Base-by-base conservation (phyloP, 2,797 vertebrate genomes). In the Trachops cirrhosus region DNA sequence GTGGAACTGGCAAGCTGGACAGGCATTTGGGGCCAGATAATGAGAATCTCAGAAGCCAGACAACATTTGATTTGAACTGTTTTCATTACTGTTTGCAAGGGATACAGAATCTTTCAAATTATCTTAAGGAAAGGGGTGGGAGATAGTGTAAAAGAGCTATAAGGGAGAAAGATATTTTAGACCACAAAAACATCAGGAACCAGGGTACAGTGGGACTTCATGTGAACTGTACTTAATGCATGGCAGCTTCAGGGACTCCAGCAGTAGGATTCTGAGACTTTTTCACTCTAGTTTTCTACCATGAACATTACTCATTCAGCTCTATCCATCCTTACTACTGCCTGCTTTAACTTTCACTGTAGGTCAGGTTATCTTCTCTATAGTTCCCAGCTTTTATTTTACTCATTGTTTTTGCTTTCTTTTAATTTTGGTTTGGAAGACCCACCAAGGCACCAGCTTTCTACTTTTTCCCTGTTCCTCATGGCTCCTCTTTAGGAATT, bases 71-170 rank as follows among this genome's bases (percentile, higher is more conserved):
- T 83, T 54, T 83, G n/a, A 96, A 87, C 44, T 70, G n/a, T 80
- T 89, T 94, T 96, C 22, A 39, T 88, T 95, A 85, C 50, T 82
- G 62, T 92, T 92, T 80, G 22, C 50, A 87, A 85, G 19, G 46
- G 22, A 62, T 82, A 73, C 62, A 92, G 41, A 54, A 18, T 29
- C 26, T 79, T 94, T 83, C 22, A 71, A 80, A 67, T 90, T 79
- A 52, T 70, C 54, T 89, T 34, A 83, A 87, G 37, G 77, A 85
- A 92, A 88, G 14, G 34, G 39, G 14, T 59, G 14, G 16, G 57
- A 34, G 6, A 77, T 44, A 50, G 48, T 59, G 24, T 71, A 67
- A 92, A 85, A 95, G 50, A 84, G 24, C 24, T 88, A 62, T 62
- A 93, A 86, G 37, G 41, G 57, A 67, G 15, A 46, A 48, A 67